A percentile compares a stretch with the other conserved stretches of the same genome.
Evolutionary conservation across 1,140 invertebrate genomes (phyloP).

Genomic region (Muscidifurax raptorellus): DNA sequence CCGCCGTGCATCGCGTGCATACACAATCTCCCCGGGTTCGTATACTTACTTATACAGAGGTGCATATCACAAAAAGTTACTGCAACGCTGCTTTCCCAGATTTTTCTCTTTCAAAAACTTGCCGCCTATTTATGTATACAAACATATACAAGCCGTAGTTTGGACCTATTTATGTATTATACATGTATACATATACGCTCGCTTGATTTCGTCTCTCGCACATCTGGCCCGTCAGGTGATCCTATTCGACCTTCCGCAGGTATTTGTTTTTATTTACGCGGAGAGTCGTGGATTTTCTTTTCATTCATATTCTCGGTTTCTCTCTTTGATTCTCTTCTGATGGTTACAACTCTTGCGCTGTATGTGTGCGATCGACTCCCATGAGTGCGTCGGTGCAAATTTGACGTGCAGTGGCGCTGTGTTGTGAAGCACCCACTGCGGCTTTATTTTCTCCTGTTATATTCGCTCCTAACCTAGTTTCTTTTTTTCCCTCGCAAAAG

Average conservation of each 20-base stretch:
- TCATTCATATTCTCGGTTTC: constrained; percentile 14
- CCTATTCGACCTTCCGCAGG: not conserved
- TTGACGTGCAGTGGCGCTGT: not conserved
- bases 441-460: constrained; percentile 31
- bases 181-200: not conserved
- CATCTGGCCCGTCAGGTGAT: not conserved
- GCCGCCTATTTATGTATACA: too few relatives aligned
- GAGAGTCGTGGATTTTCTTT: not conserved
- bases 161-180: not conserved
- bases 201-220: not conserved
- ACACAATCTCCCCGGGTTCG: not conserved
- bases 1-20: not conserved
- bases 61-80: not conserved
- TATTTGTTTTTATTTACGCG: not conserved
- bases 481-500: not conserved
- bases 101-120: not conserved
- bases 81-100: not conserved
- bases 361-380: not conserved
- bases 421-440: not conserved
- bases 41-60: not conserved
- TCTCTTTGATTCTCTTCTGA: constrained; percentile 10
- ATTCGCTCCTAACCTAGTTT: constrained; percentile 38
- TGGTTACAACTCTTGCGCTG: not conserved
- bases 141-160: too few relatives aligned
- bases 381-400: not conserved